phyloP scores from a whole-genome alignment of 2,888 invertebrate genomes.

The Seladonia tumulorum region DNA sequence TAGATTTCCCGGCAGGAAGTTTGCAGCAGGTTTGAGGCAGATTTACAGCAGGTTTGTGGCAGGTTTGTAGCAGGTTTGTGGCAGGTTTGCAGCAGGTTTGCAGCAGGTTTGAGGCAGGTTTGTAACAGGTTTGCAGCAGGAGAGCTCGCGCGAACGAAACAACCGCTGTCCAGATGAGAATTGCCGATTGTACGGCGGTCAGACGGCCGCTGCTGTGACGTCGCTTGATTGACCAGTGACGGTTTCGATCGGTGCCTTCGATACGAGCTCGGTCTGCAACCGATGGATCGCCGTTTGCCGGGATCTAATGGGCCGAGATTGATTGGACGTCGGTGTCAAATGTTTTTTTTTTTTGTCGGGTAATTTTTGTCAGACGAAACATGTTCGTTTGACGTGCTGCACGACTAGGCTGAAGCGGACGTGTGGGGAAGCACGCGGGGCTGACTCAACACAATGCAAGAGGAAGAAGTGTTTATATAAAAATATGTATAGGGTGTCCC shows the following conservation, averaged over 20 bases:
- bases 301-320: conserved; percentile 2
- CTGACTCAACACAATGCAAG: too few relatives aligned
- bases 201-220: not conserved
- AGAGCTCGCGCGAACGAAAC: conserved; percentile 10
- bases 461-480: too few relatives aligned
- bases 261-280: not conserved
- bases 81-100: too few relatives aligned
- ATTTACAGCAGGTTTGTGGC: too few relatives aligned
- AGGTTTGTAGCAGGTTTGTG: too few relatives aligned
- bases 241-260: conserved; percentile 17
- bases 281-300: not conserved
- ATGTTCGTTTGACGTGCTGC: not conserved
- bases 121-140: too few relatives aligned
- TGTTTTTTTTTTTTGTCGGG: not conserved
- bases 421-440: too few relatives aligned
- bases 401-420: not conserved
- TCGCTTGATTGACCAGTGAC: conserved; percentile 24
- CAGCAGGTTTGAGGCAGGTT: too few relatives aligned
- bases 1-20: too few relatives aligned
- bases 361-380: not conserved
- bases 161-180: conserved; percentile 29
- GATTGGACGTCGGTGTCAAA: not conserved
- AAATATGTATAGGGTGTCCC: too few relatives aligned
- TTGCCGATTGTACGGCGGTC: conserved; percentile 6
- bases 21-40: too few relatives aligned